Evolutionary conservation across 2,888 invertebrate species (phyloP).

Genomic region (Amphimallon solstitiale): DNA sequence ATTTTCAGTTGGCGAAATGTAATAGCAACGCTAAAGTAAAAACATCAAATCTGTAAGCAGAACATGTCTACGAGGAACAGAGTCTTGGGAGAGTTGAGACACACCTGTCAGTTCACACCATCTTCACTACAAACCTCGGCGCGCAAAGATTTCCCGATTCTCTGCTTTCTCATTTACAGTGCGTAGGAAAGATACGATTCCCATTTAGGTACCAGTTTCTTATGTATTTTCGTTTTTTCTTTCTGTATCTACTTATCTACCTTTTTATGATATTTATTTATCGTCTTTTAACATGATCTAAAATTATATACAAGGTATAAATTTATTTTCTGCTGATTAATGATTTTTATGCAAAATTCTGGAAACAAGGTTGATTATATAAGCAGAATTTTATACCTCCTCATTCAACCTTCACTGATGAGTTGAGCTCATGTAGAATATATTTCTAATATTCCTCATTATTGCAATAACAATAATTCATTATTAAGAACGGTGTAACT

Average conservation of each 20-base stretch:
- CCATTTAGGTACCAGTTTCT: slow-evolving; percentile 8
- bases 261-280: background rate
- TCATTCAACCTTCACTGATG: too few relatives aligned
- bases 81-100: slow-evolving; percentile 36
- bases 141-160: slow-evolving; percentile 58
- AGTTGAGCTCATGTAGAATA: too few relatives aligned
- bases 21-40: slow-evolving; percentile 14
- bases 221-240: background rate
- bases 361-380: too few relatives aligned
- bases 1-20: background rate
- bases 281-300: slow-evolving; percentile 15
- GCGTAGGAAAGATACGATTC: slow-evolving; percentile 51
- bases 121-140: slow-evolving; percentile 58
- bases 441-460: too few relatives aligned
- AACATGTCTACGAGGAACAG: slow-evolving; percentile 30
- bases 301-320: background rate
- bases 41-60: slow-evolving; percentile 33
- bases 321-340: background rate
- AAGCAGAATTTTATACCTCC: too few relatives aligned
- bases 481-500: too few relatives aligned
- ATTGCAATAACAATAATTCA: too few relatives aligned
- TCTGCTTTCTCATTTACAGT: slow-evolving; percentile 56
- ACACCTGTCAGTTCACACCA: slow-evolving; percentile 58
- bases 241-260: too few relatives aligned
- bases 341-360: too few relatives aligned